These are phyloP conservation scores for Hedychridium roseum DNA, from an alignment of 2,888 invertebrate genomes.

Conservation along the genomic window DNA sequence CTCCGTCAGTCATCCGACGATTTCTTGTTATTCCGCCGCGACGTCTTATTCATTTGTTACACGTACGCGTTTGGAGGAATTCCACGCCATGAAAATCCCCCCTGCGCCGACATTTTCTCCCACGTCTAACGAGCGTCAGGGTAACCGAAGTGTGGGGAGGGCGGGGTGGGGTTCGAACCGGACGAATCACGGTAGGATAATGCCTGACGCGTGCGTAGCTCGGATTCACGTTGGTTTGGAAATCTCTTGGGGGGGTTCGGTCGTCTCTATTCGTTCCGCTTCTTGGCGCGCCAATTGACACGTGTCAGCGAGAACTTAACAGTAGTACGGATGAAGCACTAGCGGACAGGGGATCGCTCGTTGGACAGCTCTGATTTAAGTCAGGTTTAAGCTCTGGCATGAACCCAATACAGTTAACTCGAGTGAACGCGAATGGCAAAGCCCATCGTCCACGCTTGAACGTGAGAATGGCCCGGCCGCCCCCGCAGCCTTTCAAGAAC, in stretches of 20 bases:
- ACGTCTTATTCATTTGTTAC: no score
- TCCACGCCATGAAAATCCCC: no score
- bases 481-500: neutral
- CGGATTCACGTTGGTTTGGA: no score
- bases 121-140: no score
- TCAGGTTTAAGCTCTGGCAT: slow-evolving; percentile 25
- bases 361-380: slow-evolving; percentile 35
- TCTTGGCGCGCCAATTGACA: slow-evolving; percentile 35
- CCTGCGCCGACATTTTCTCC: no score
- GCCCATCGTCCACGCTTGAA: no score
- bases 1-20: slow-evolving; percentile 13
- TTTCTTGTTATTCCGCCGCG: slow-evolving; percentile 24
- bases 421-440: slow-evolving; percentile 1
- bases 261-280: slow-evolving; percentile 22
- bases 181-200: no score
- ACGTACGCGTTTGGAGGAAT: no score
- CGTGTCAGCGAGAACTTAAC: slow-evolving; percentile 33
- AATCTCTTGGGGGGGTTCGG: no score
- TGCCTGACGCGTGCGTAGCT: no score
- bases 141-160: no score
- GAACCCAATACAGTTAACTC: slow-evolving; percentile 27
- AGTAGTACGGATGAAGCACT: slow-evolving; percentile 27
- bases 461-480: neutral
- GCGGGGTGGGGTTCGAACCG: no score
- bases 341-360: slow-evolving; percentile 23